A percentile compares a stretch with the other conserved stretches of the same genome.
phyloP scores from a whole-genome alignment of 2,113 vertebrate species.

The Cairina moschata region DNA sequence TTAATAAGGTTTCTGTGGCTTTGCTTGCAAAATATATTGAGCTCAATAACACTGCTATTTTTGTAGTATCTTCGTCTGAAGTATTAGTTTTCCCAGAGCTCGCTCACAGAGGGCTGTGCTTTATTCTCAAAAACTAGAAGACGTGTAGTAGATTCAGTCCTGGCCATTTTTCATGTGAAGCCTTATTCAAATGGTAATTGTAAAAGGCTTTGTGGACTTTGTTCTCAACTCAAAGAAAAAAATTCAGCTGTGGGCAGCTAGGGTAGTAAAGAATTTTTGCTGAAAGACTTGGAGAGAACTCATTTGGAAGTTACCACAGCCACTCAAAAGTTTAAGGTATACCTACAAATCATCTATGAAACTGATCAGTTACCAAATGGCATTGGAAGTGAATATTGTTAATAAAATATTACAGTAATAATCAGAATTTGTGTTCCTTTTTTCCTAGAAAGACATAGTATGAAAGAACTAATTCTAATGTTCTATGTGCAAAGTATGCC shows the following conservation, averaged over 20 bases:
- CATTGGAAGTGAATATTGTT: background rate
- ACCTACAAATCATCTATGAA: slow-evolving; percentile 23
- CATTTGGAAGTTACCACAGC: slow-evolving; percentile 30
- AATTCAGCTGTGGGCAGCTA: slow-evolving; percentile 24
- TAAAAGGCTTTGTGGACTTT: slow-evolving; percentile 61
- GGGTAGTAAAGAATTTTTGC: slow-evolving; percentile 40
- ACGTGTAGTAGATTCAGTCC: slow-evolving; percentile 25
- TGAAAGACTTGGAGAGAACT: slow-evolving; percentile 37
- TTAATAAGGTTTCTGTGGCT: background rate
- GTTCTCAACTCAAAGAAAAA: slow-evolving; percentile 61
- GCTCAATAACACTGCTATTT: slow-evolving; percentile 38
- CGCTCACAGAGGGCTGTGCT: slow-evolving; percentile 9
- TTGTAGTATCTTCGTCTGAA: slow-evolving; percentile 31
- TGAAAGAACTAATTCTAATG: background rate
- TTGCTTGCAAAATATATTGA: slow-evolving; percentile 35
- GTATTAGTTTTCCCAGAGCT: slow-evolving; percentile 48
- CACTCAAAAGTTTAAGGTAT: slow-evolving; percentile 24
- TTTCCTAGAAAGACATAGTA: background rate
- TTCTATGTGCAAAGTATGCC: background rate
- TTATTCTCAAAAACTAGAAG: slow-evolving; percentile 34
- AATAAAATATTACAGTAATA: slow-evolving; percentile 14
- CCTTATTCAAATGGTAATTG: slow-evolving; percentile 67
- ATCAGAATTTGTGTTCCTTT: slow-evolving; percentile 4
- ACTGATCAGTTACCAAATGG: background rate
- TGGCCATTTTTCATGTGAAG: slow-evolving; percentile 59